phyloP scores from a whole-genome alignment of 2,113 vertebrate species.

The Sprattus sprattus region DNA sequence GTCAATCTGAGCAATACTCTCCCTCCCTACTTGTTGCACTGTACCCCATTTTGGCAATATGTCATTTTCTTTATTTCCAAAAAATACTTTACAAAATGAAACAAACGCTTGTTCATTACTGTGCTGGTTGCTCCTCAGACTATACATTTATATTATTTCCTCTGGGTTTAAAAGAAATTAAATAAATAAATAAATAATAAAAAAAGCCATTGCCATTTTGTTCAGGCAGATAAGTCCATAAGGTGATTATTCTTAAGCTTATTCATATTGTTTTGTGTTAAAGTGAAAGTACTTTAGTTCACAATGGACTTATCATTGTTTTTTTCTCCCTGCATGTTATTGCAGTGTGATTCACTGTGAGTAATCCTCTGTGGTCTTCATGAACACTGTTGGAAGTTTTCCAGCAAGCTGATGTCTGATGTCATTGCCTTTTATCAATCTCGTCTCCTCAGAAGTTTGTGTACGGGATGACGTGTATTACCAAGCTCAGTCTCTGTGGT shows the following conservation, averaged over 20 bases:
- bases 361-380: neutral
- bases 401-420: neutral
- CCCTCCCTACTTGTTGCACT: constrained; percentile 58
- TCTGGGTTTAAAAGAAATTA: neutral
- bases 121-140: neutral
- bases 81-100: constrained; percentile 16
- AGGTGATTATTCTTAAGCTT: neutral
- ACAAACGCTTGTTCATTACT: neutral
- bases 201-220: constrained; percentile 3
- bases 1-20: constrained; percentile 68
- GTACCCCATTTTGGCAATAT: constrained; percentile 53
- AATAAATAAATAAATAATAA: constrained; percentile 3
- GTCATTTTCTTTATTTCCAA: constrained; percentile 50
- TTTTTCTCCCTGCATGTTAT: neutral
- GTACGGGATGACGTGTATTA: neutral
- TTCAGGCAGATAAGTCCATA: neutral
- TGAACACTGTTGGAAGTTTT: neutral
- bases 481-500: neutral
- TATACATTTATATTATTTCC: neutral
- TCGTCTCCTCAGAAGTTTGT: neutral
- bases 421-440: neutral
- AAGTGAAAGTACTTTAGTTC: neutral
- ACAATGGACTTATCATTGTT: neutral
- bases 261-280: neutral
- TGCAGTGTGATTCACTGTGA: neutral